A percentile compares a stretch with the other conserved stretches of the same genome.
These are phyloP conservation scores for Hucho hucho DNA, from an alignment of 2,113 vertebrate species.

Conservation along the genomic window DNA sequence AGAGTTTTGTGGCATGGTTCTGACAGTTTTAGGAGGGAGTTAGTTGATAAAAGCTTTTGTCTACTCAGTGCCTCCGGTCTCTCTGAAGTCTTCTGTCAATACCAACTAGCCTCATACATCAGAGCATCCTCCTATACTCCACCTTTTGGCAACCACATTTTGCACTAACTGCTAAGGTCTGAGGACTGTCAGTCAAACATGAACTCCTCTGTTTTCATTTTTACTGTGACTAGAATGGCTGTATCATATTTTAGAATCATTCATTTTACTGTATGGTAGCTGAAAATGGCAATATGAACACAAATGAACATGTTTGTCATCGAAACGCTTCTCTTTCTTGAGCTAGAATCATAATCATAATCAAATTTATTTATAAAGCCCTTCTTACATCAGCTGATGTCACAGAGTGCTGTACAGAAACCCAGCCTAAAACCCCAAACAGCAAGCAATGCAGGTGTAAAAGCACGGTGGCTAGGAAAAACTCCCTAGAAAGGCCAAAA, in stretches of 20 bases:
- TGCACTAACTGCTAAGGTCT: background rate
- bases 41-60: constrained; percentile 22
- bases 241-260: too few species aligned
- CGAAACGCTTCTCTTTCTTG: too few species aligned
- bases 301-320: too few species aligned
- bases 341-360: too few species aligned
- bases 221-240: background rate
- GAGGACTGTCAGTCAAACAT: background rate
- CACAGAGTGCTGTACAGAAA: too few species aligned
- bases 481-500: too few species aligned
- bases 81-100: constrained; percentile 35
- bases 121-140: background rate
- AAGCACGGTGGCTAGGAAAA: too few species aligned
- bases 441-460: too few species aligned
- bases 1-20: background rate
- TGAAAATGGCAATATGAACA: background rate
- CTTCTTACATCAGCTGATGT: too few species aligned
- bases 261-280: background rate
- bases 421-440: too few species aligned
- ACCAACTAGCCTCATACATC: constrained; percentile 10
- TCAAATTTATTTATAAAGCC: too few species aligned
- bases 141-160: constrained; percentile 5
- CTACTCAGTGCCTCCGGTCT: background rate
- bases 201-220: background rate
- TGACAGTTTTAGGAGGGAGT: constrained; percentile 13